Base-by-base conservation (phyloP, 2,888 invertebrate species). In the Conchocele bisecta region DNA sequence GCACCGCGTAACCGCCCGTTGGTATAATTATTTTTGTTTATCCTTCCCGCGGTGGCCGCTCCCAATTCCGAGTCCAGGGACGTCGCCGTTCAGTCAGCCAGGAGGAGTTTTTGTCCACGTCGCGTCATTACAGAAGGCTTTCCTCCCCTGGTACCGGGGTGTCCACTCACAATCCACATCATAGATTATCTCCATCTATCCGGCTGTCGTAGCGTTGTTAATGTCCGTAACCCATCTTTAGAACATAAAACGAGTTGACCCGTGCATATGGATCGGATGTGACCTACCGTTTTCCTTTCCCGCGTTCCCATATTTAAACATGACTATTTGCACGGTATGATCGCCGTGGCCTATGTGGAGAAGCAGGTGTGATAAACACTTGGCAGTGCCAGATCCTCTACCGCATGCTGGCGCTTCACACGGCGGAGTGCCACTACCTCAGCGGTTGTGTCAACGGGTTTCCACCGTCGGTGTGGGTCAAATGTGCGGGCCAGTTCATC, bases 1-100 rank as follows among this genome's bases (percentile, higher is more conserved):
- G 63, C 0, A 89, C 85, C n/a, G 82, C 88, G 66, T 89, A 89
- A 13, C 89, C 89, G 20, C 87, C 85, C n/a, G 83, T 84, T 0
- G 89, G 89, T 7, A 90, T 83, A 2, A 88, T 85, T 9, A 90
- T 70, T n/a, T n/a, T n/a, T n/a, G n/a, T 7, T 88, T 89, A 72
- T 90, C 89, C 57, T 89, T 89, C 20, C n/a, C 83, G 63, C 6
- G 84, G 82, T 2, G 89, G 84, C 6, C 73, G 61, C 13, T 73
- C 50, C n/a, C 85, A 63, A 53, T 87, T 83, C 15, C n/a, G n/a
- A 88, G 29, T 2, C 70, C 83, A 1, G 85, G 85, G 2, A 86
- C 70, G 48, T 82, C 79, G 22, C 84, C 85, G 24, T 77, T 80
- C 15, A 57, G 63, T 88, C 88, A 88, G 7, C 73, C 54, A 1